Conservation (phyloP, 1,140 invertebrate genomes). For the Grapholita molesta region DNA sequence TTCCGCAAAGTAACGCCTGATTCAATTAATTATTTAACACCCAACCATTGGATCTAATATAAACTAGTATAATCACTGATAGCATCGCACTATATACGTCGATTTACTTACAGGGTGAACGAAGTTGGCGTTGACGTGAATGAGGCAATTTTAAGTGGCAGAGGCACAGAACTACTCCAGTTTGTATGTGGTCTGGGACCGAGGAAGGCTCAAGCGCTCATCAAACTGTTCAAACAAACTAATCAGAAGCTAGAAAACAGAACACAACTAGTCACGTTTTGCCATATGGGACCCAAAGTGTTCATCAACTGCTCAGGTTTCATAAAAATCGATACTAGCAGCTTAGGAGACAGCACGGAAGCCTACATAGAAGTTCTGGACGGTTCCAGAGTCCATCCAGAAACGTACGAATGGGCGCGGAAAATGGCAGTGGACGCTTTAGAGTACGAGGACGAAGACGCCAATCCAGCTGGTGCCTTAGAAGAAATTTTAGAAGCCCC, state of each 20-base stretch:
- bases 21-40: no score
- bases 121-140: constrained; percentile 99
- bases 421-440: constrained; percentile 99
- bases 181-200: constrained; percentile 98
- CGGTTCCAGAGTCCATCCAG: constrained; percentile 98
- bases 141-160: constrained; percentile 90
- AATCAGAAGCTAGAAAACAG: constrained; percentile 96
- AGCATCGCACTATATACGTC: no score
- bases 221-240: constrained; percentile 95
- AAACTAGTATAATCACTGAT: no score
- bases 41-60: no score
- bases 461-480: constrained; percentile 96
- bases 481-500: constrained; percentile 98
- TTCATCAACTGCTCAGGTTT: constrained; percentile 99
- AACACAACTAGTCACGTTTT: constrained; percentile 95
- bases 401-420: constrained; percentile 99
- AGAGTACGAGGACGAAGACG: constrained; percentile 98
- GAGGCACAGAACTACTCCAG: constrained; percentile 95
- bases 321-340: constrained; percentile 98
- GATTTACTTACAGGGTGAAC: constrained; percentile 83
- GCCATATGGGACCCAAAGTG: constrained; percentile 98
- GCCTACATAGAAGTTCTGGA: constrained; percentile 98
- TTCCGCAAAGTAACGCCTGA: no score
- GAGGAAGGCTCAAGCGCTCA: constrained; percentile 93
- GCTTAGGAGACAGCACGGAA: constrained; percentile 95